phyloP scores from a whole-genome alignment of 2,888 invertebrate genomes.

The Caenorhabditis angaria region DNA sequence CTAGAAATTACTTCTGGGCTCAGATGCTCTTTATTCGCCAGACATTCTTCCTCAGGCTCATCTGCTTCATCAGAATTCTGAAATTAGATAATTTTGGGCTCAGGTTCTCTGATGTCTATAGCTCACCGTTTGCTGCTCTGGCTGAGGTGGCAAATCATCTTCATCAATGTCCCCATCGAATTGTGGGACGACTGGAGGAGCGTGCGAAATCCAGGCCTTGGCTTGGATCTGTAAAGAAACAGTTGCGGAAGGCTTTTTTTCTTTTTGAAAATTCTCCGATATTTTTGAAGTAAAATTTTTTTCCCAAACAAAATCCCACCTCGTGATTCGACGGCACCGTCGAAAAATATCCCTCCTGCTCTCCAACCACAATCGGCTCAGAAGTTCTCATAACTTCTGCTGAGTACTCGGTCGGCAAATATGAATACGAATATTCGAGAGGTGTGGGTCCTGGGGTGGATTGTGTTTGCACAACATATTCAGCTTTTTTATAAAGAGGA shows the following conservation, averaged over 20 bases:
- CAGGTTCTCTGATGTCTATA: background rate
- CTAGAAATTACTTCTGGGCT: conserved; percentile 44
- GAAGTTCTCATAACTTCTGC: too few species aligned
- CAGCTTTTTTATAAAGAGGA: conserved; percentile 32
- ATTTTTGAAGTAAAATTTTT: too few species aligned
- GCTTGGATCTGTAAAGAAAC: conserved; percentile 27
- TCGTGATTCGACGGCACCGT: background rate
- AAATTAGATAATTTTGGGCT: background rate
- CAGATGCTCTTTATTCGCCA: conserved; percentile 54
- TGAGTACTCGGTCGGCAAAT: conserved; percentile 5
- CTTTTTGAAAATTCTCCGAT: too few species aligned
- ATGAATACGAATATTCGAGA: background rate
- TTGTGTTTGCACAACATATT: conserved; percentile 28
- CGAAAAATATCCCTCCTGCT: conserved; percentile 23
- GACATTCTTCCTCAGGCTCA: conserved; percentile 61
- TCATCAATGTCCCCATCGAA: conserved; percentile 46
- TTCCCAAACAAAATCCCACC: background rate
- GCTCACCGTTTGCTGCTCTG: conserved; percentile 10
- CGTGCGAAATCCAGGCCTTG: conserved; percentile 40
- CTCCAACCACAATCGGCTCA: conserved; percentile 33
- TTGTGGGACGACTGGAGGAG: conserved; percentile 27
- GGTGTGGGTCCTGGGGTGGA: conserved; percentile 9
- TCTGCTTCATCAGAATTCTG: conserved; percentile 34
- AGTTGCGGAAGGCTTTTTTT: background rate
- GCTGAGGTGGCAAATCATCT: conserved; percentile 43